Base-by-base conservation (phyloP, 2,113 vertebrate species). In the Aptenodytes forsteri region DNA sequence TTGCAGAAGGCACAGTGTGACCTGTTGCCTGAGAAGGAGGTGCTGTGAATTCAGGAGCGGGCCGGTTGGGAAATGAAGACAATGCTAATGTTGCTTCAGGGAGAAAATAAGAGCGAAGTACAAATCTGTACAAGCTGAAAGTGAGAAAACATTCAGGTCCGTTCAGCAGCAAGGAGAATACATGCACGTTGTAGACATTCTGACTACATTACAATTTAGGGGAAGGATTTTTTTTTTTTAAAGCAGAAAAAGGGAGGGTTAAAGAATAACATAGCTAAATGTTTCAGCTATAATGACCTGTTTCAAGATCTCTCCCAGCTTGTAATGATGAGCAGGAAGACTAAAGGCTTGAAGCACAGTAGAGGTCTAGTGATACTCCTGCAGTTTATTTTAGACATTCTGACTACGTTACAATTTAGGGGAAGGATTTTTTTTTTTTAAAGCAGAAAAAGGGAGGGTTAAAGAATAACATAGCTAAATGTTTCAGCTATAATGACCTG, bases 371-470 rank as follows among this genome's bases (percentile, higher is more conserved):
- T 81, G 71, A 88, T 72, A 91, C 61, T 85, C 84, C 86, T 95
- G 69, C 16, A 80, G 83, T 76, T 85, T 97, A 87, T 97, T 96
- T n/a, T n/a, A n/a, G n/a, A n/a, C n/a, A n/a, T n/a, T n/a, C n/a
- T n/a, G n/a, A n/a, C n/a, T 94, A 55, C 1, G 25, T 87, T 95
- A 83, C 30, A 58, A 34, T 87, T 89, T 92, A 84, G 81, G 38
- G 52, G 65, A 93, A 89, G 32, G 38, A n/a, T 62, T 27, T 8
- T 14, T 87, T 70, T 91, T 69, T 42, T 42, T 66, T 27, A 44
- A 42, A 21, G 23, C 0, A 3, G 26, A 79, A 85, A 59, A 90
- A 34, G 1, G 11, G 14, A 59, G 14, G 3, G 5, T 59, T 81
- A 79, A 83, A 75, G 59, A 46, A 90, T 84, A 90, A 47, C 20